Conservation (phyloP, 2,888 invertebrate genomes). For the Bombyx huttoni region DNA sequence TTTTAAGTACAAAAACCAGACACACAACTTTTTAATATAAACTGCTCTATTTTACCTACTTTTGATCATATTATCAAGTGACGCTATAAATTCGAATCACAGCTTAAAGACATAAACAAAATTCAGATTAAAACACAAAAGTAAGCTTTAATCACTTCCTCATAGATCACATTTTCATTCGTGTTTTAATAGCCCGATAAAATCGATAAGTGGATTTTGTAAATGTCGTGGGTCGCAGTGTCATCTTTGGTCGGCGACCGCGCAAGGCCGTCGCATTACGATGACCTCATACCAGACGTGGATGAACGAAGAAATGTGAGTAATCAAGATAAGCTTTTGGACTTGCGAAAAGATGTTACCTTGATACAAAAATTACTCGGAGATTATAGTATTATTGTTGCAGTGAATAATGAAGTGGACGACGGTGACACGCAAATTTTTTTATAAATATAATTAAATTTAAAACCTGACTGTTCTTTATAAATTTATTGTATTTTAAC, state of each 20-base stretch:
- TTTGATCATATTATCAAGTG: background rate
- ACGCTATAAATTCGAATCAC: slow-evolving; percentile 13
- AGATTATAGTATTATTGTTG: background rate
- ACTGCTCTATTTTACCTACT: slow-evolving; percentile 19
- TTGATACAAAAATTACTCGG: slow-evolving; percentile 2
- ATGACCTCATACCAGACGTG: slow-evolving; percentile 51
- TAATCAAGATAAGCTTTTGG: slow-evolving; percentile 16
- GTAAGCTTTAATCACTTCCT: slow-evolving; percentile 10
- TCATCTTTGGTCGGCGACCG: slow-evolving; percentile 61
- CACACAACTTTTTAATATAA: background rate
- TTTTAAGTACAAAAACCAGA: background rate
- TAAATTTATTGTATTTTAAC: background rate
- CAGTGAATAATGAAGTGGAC: background rate
- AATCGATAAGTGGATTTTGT: slow-evolving; percentile 19
- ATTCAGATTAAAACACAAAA: slow-evolving; percentile 11
- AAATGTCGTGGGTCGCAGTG: slow-evolving; percentile 50
- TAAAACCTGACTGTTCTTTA: background rate
- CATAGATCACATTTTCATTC: slow-evolving; percentile 14
- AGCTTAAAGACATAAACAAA: slow-evolving; percentile 12
- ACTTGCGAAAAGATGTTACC: slow-evolving; percentile 2
- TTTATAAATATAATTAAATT: background rate
- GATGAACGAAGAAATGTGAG: slow-evolving; percentile 25
- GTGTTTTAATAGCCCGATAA: slow-evolving; percentile 13
- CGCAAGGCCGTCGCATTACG: slow-evolving; percentile 61
- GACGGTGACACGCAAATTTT: background rate